Evolutionary conservation across 2,888 invertebrate species (phyloP).

Genomic region (Pseudoips prasinana): DNA sequence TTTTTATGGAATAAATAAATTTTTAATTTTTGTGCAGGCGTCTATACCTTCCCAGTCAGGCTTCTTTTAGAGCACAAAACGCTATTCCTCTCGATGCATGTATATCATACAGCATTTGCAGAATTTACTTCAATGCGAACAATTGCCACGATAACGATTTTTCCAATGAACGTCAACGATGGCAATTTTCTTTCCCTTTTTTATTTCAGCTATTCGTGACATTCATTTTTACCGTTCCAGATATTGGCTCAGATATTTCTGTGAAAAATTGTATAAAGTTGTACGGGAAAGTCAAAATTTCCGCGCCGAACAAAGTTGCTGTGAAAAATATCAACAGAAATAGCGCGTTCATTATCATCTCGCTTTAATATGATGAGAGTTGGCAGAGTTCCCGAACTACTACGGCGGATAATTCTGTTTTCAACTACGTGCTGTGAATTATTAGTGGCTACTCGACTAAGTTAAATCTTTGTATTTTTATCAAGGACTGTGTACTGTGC

Average conservation of each 20-base stretch:
- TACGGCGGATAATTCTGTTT: constrained; percentile 67
- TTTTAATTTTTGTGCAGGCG: too few relatives aligned
- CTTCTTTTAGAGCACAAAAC: too few relatives aligned
- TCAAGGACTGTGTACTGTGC: constrained; percentile 9
- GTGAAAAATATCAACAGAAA: constrained; percentile 50
- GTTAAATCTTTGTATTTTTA: constrained; percentile 28
- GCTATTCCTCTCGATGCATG: too few relatives aligned
- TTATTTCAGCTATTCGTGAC: constrained; percentile 5
- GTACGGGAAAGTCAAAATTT: constrained; percentile 35
- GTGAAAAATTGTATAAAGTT: constrained; percentile 15
- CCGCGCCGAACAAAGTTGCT: constrained; percentile 29
- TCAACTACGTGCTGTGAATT: constrained; percentile 66
- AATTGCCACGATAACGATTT: constrained; percentile 27
- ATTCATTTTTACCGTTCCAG: constrained; percentile 1
- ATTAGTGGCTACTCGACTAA: constrained; percentile 45
- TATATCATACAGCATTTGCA: constrained; percentile 26
- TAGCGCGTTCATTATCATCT: constrained; percentile 66
- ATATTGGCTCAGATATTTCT: constrained; percentile 1
- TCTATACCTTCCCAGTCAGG: too few relatives aligned
- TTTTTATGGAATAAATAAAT: too few relatives aligned
- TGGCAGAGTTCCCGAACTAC: constrained; percentile 66
- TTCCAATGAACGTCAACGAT: constrained; percentile 20
- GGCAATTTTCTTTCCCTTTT: constrained; percentile 14
- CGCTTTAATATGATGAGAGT: constrained; percentile 72
- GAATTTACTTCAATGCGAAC: constrained; percentile 25